phyloP scores from a whole-genome alignment of 2,113 vertebrate species.

The Antechinus flavipes region DNA sequence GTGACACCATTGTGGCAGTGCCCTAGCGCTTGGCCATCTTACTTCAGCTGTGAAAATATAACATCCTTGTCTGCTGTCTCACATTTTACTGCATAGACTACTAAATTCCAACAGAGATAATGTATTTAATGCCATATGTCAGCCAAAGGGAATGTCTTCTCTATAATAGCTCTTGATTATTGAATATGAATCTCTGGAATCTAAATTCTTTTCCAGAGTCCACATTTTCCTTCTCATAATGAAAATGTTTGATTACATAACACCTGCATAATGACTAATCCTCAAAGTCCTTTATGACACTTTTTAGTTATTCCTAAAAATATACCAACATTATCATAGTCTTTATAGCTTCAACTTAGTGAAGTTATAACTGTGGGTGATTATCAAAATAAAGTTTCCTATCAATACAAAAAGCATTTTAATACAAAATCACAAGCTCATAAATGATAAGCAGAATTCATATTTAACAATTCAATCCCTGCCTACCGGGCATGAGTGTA shows the following conservation, averaged over 20 bases:
- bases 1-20: fast-evolving
- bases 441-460: not conserved
- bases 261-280: not conserved
- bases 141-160: not conserved
- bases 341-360: not conserved
- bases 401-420: not conserved
- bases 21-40: not conserved
- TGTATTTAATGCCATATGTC: not conserved
- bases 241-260: not conserved
- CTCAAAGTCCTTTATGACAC: not conserved
- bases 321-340: not conserved
- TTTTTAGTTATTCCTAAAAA: not conserved
- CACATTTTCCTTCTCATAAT: not conserved
- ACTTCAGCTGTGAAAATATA: not conserved
- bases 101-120: not conserved
- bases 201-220: not conserved
- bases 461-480: slow-evolving; percentile 28
- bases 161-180: not conserved
- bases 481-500: not conserved
- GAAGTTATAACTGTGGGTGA: fast-evolving
- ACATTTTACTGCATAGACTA: no score
- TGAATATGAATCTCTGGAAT: not conserved
- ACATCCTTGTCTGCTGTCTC: not conserved
- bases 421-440: not conserved
- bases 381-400: not conserved